These are phyloP conservation scores for Hirtodrosophila trivittata DNA, from an alignment of 2,888 invertebrate species.

Conservation along the genomic window DNA sequence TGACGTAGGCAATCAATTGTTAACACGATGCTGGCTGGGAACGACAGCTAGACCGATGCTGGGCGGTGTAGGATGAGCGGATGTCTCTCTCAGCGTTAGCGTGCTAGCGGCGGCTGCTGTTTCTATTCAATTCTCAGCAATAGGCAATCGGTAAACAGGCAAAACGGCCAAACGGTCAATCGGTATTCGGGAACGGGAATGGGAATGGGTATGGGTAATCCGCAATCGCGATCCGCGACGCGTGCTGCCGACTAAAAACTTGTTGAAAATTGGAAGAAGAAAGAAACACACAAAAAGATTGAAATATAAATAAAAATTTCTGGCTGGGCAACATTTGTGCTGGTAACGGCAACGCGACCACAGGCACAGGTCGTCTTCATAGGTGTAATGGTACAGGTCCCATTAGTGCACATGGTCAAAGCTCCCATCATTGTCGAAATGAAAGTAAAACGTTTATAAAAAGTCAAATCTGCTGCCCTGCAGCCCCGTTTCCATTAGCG, in stretches of 20 bases:
- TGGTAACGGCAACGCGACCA: constrained; percentile 31
- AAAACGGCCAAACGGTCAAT: constrained; percentile 12
- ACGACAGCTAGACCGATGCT: not conserved
- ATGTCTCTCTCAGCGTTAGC: constrained; percentile 45
- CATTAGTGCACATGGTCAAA: constrained; percentile 35
- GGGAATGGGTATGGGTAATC: constrained; percentile 29
- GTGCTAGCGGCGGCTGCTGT: constrained; percentile 30
- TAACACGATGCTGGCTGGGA: not conserved
- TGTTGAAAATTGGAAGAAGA: constrained; percentile 5
- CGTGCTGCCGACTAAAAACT: constrained; percentile 24
- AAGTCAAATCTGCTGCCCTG: constrained; percentile 32
- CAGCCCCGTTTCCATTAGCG: constrained; percentile 25
- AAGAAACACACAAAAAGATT: constrained; percentile 8
- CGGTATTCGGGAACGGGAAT: constrained; percentile 33
- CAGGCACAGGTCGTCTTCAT: constrained; percentile 13
- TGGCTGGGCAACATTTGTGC: constrained; percentile 25
- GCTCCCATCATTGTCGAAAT: not conserved
- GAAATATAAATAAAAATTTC: constrained; percentile 29
- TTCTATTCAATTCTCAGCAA: constrained; percentile 37
- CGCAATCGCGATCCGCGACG: constrained; percentile 40
- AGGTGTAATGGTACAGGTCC: constrained; percentile 24
- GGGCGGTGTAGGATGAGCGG: constrained; percentile 14
- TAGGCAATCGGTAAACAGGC: constrained; percentile 13
- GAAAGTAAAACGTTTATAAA: constrained; percentile 34
- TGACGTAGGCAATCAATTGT: constrained; percentile 49